Evolutionary conservation across 2,888 invertebrate genomes (phyloP).

Genomic region (Diachrysia chrysitis): DNA sequence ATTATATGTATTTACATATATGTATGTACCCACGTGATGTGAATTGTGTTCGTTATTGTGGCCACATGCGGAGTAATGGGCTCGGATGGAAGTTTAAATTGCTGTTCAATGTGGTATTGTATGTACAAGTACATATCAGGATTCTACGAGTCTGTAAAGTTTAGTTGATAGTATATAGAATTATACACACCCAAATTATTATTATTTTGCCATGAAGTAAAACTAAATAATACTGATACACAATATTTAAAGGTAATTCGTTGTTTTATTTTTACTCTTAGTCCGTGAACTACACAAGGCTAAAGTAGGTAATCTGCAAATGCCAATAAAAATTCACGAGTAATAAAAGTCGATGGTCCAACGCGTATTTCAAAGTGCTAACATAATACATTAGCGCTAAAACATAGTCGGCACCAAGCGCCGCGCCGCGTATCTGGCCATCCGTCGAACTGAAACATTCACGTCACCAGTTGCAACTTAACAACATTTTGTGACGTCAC

Average conservation of each 20-base stretch:
- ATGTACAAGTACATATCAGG: not conserved
- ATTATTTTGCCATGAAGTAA: too few species aligned
- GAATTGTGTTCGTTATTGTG: conserved; percentile 44
- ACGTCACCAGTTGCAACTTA: conserved; percentile 34
- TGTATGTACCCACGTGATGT: conserved; percentile 56
- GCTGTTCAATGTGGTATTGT: not conserved
- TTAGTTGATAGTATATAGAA: not conserved
- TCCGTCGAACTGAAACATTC: conserved; percentile 17
- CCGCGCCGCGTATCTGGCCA: conserved; percentile 1
- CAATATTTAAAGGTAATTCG: too few species aligned
- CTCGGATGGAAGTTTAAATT: conserved; percentile 5
- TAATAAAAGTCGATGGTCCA: not conserved
- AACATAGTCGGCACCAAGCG: conserved; percentile 3
- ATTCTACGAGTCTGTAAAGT: not conserved
- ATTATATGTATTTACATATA: conserved; percentile 49
- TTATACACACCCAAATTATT: too few species aligned
- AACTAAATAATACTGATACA: too few species aligned
- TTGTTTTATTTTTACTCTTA: too few species aligned
- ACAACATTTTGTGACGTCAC: conserved; percentile 40
- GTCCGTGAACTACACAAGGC: too few species aligned
- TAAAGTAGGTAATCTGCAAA: not conserved
- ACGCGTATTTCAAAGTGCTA: conserved; percentile 1
- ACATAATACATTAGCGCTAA: not conserved
- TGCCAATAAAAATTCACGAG: not conserved
- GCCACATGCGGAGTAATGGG: conserved; percentile 26